Percentiles rank a stretch among this genome's conserved stretches.
Evolutionary conservation across 2,797 vertebrate genomes (phyloP).

Genomic region (Artibeus lituratus): DNA sequence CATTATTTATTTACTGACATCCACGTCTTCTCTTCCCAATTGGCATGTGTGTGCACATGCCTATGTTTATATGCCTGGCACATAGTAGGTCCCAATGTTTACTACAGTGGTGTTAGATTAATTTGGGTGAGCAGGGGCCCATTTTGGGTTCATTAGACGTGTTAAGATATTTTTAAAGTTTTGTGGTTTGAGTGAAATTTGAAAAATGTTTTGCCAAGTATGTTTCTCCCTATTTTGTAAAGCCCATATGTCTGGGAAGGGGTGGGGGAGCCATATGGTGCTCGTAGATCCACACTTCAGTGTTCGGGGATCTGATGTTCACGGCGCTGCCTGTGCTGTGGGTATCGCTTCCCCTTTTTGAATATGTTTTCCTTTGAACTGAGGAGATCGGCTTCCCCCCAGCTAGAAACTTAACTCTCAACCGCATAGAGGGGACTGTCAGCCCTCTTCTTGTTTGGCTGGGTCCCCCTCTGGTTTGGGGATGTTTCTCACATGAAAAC

Average conservation of each 20-base stretch:
- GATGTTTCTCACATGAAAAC: not conserved
- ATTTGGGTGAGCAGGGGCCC: conserved; percentile 61
- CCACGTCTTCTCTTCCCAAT: not conserved
- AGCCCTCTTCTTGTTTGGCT: not conserved
- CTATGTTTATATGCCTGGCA: not conserved
- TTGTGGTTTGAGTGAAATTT: conserved; percentile 72
- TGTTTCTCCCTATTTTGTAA: conserved; percentile 69
- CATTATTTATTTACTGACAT: not conserved
- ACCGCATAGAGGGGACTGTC: not conserved
- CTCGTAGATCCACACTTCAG: conserved; percentile 64
- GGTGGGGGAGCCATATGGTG: conserved; percentile 67
- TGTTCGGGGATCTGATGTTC: conserved; percentile 56
- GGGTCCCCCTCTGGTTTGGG: not conserved
- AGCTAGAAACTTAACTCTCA: conserved; percentile 46
- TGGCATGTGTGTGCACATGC: not conserved
- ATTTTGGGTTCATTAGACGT: conserved; percentile 74
- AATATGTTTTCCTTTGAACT: conserved; percentile 64
- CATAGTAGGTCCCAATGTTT: conserved; percentile 68
- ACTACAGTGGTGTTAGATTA: conserved; percentile 52
- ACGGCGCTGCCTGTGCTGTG: conserved; percentile 28
- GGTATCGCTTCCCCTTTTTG: not conserved
- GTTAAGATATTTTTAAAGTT: conserved; percentile 76
- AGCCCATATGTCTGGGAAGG: conserved; percentile 72
- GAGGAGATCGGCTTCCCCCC: conserved; percentile 8
- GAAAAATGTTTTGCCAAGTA: conserved; percentile 66